These are phyloP conservation scores for Leptopilina clavipes DNA, from an alignment of 1,140 invertebrate species.

Conservation along the genomic window DNA sequence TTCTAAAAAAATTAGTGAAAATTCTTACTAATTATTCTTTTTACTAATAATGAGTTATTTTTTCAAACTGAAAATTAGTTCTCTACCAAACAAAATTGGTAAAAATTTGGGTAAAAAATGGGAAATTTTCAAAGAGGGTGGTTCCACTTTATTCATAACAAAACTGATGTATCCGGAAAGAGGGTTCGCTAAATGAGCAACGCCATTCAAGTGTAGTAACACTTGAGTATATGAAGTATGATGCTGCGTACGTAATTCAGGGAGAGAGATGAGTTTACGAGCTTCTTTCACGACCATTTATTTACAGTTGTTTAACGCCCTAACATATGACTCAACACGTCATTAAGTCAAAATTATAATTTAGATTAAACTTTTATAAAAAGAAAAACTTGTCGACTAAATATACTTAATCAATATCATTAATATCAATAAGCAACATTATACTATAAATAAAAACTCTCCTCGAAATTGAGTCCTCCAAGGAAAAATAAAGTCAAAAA, in stretches of 20 bases:
- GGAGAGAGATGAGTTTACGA: constrained; percentile 28
- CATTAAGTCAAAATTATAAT: background rate
- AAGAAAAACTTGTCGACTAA: background rate
- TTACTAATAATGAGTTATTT: no score
- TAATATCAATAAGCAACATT: no score
- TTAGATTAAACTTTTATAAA: constrained; percentile 1
- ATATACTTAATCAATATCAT: no score
- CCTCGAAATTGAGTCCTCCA: no score
- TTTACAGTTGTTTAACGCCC: background rate
- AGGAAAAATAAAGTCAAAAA: no score
- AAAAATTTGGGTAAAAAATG: background rate
- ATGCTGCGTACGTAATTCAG: constrained; percentile 8
- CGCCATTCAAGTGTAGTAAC: constrained; percentile 3
- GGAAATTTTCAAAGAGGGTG: background rate
- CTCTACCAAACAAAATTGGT: no score
- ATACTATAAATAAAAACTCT: no score
- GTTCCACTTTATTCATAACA: background rate
- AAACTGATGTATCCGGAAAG: constrained; percentile 17
- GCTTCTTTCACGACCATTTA: constrained; percentile 15
- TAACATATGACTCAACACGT: background rate
- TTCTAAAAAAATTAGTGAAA: no score
- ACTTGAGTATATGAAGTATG: constrained; percentile 14
- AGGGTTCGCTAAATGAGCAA: constrained; percentile 21
- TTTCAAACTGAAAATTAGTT: no score
- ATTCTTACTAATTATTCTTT: no score